A percentile compares a stretch with the other conserved stretches of the same genome.
These are phyloP conservation scores for Sinhomidia bicolor DNA, from an alignment of 2,888 invertebrate species.

Conservation along the genomic window DNA sequence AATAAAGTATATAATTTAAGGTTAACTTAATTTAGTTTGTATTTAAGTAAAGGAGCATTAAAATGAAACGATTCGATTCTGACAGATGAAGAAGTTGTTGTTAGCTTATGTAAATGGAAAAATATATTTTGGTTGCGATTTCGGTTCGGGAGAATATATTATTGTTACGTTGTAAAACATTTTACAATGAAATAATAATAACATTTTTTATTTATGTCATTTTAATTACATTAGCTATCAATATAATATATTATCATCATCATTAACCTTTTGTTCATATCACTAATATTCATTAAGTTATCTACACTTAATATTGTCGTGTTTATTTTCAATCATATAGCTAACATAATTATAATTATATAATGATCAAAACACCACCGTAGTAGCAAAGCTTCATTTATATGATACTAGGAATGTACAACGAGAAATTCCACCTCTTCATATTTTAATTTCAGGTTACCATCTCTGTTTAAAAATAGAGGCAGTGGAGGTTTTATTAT, in stretches of 20 bases:
- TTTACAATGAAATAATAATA: slow-evolving; percentile 28
- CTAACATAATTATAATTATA: not conserved
- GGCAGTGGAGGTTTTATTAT: slow-evolving; percentile 3
- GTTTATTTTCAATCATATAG: slow-evolving; percentile 4
- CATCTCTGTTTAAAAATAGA: not conserved
- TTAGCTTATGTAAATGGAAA: slow-evolving; percentile 72
- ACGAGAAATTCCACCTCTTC: not conserved
- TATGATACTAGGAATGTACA: slow-evolving; percentile 55
- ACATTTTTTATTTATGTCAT: not conserved
- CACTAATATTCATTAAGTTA: slow-evolving; percentile 36
- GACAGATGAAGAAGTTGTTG: slow-evolving; percentile 39
- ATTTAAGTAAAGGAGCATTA: slow-evolving; percentile 5
- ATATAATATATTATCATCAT: not conserved
- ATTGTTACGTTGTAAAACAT: slow-evolving; percentile 55
- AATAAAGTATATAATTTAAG: slow-evolving; percentile 24
- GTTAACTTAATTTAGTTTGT: not conserved
- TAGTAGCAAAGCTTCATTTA: not conserved
- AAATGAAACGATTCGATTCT: not conserved
- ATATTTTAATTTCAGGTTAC: not conserved
- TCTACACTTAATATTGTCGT: not conserved
- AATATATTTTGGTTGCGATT: slow-evolving; percentile 71
- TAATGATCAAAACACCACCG: not conserved
- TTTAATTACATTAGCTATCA: not conserved
- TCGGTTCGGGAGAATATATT: slow-evolving; percentile 59
- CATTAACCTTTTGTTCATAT: slow-evolving; percentile 3